Evolutionary conservation across 2,113 vertebrate genomes (phyloP).

Genomic region (Oenanthe melanoleuca): DNA sequence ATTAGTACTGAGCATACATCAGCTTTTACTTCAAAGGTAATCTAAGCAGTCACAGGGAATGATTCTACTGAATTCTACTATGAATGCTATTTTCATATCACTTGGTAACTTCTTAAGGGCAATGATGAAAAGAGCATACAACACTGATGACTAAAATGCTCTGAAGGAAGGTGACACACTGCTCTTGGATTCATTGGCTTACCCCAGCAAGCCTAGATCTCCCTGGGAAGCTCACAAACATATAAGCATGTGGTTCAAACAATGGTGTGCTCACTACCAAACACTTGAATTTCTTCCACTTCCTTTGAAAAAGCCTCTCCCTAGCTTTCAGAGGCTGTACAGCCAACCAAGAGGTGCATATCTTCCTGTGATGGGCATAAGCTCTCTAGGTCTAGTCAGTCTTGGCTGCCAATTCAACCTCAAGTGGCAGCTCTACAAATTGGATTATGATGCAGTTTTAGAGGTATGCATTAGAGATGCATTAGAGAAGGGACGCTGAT

Average conservation of each 20-base stretch:
- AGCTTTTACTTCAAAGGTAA: neutral
- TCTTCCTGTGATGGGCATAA: neutral
- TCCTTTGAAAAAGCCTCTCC: neutral
- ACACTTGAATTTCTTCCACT: neutral
- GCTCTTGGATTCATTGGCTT: neutral
- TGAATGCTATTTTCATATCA: neutral
- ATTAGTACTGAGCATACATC: neutral
- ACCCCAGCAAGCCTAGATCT: neutral
- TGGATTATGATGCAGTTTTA: neutral
- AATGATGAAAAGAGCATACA: neutral
- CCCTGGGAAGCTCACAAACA: neutral
- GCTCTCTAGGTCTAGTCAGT: neutral
- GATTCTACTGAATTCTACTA: neutral
- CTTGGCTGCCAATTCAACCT: neutral
- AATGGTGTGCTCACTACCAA: neutral
- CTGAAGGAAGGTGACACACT: neutral
- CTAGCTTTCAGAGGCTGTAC: neutral
- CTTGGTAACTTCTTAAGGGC: neutral
- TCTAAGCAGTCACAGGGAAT: neutral
- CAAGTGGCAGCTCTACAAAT: neutral
- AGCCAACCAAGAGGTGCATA: neutral
- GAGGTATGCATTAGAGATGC: too few relatives aligned
- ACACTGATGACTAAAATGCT: neutral
- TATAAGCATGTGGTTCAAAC: neutral
- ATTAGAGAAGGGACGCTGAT: neutral